Conservation (phyloP, 2,113 vertebrate genomes). For the Microtus richardsoni region DNA sequence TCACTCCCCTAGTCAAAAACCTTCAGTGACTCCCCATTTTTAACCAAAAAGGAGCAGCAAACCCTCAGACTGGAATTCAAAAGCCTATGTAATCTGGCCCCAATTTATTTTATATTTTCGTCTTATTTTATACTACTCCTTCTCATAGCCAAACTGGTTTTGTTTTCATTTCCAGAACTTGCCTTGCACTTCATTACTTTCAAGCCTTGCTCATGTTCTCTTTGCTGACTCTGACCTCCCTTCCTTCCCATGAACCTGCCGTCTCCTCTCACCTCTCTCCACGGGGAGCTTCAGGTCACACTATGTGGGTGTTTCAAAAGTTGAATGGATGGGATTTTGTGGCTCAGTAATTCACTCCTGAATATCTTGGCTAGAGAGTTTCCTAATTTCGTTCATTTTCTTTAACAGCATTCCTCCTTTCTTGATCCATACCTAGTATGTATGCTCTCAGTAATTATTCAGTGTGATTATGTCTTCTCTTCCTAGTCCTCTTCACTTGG, state of each 20-base stretch:
- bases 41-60: conserved; percentile 75
- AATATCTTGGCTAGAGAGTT: conserved; percentile 54
- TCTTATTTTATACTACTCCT: conserved; percentile 65
- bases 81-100: conserved; percentile 68
- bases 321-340: conserved; percentile 56
- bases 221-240: conserved; percentile 57
- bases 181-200: conserved; percentile 68
- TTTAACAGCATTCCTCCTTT: not conserved
- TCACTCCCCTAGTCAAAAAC: conserved; percentile 76
- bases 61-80: conserved; percentile 73
- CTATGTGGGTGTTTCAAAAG: conserved; percentile 55
- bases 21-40: conserved; percentile 78
- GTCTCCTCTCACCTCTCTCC: conserved; percentile 63
- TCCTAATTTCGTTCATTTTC: conserved; percentile 22
- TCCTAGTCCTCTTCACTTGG: conserved; percentile 1
- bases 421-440: not conserved
- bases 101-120: conserved; percentile 74
- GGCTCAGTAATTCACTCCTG: conserved; percentile 58
- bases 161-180: conserved; percentile 72
- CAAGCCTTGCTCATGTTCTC: conserved; percentile 49
- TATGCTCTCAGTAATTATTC: conserved; percentile 11
- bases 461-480: not conserved
- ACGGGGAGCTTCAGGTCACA: conserved; percentile 63
- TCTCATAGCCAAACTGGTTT: conserved; percentile 70
- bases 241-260: conserved; percentile 55